phyloP scores from a whole-genome alignment of 2,113 vertebrate species.

The Tyrannus savana region DNA sequence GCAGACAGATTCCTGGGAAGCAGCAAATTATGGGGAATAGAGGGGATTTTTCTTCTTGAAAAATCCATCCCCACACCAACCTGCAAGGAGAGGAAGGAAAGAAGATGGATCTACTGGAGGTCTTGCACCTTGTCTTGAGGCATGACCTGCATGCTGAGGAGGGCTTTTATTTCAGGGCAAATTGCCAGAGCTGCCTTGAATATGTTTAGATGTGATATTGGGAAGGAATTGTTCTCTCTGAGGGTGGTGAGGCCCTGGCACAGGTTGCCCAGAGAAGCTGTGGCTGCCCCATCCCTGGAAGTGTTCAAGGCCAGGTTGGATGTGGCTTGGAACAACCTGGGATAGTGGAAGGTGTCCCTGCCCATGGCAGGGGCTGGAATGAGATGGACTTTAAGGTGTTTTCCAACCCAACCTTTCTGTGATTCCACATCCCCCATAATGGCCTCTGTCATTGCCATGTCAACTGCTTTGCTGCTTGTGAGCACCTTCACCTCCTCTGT shows the following conservation, averaged over 20 bases:
- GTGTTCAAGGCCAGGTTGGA: background rate
- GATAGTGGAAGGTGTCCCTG: background rate
- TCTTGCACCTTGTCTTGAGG: background rate
- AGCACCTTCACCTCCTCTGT: conserved; percentile 46
- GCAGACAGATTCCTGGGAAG: conserved; percentile 61
- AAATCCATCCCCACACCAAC: conserved; percentile 44
- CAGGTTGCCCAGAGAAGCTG: background rate
- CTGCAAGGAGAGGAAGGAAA: background rate
- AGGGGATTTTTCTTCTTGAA: conserved; percentile 31
- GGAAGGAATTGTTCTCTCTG: background rate
- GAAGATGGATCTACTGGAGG: background rate
- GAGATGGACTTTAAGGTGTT: background rate
- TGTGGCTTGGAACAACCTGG: fast-evolving
- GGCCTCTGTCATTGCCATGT: background rate
- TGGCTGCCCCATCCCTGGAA: background rate
- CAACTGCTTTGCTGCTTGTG: background rate
- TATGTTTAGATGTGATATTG: background rate
- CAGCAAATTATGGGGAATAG: conserved; percentile 14
- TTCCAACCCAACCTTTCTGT: background rate
- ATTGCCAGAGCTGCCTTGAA: conserved; percentile 51
- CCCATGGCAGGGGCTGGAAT: background rate
- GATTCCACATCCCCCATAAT: background rate
- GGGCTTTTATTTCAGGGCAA: background rate
- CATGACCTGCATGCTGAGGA: background rate
- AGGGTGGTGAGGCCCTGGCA: background rate